Conservation (phyloP, 2,797 vertebrate genomes). For the Astyanax mexicanus region DNA sequence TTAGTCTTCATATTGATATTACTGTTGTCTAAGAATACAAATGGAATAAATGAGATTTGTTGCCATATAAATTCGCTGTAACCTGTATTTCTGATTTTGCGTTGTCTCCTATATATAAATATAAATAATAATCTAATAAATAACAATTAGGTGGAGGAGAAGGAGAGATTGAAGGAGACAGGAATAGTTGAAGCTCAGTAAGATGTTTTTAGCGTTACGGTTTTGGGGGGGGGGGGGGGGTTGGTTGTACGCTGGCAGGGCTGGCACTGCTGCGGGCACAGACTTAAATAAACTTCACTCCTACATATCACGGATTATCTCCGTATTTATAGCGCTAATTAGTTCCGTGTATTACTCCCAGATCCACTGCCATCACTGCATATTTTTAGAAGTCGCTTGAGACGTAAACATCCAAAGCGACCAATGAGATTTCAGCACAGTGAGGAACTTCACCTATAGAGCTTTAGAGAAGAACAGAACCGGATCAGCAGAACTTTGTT, state of each 20-base stretch:
- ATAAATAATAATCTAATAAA: neutral
- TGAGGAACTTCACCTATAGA: neutral
- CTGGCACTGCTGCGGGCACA: conserved; percentile 59
- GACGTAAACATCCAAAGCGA: neutral
- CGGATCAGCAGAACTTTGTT: neutral
- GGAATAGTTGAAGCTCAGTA: neutral
- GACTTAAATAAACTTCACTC: conserved; percentile 69
- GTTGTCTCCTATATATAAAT: no score
- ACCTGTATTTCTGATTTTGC: no score
- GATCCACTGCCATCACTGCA: conserved; percentile 55
- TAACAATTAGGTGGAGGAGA: neutral
- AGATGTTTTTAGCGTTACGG: neutral
- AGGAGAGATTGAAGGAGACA: neutral
- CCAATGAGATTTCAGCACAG: neutral
- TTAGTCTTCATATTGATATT: no score
- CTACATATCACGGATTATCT: conserved; percentile 72
- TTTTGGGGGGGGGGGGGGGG: neutral
- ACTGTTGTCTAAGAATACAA: no score
- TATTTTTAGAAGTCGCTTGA: conserved; percentile 15
- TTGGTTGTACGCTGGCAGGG: conserved; percentile 1
- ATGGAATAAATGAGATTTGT: no score
- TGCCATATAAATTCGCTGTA: no score
- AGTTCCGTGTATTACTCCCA: conserved; percentile 69
- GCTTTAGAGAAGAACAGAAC: neutral
- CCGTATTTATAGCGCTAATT: conserved; percentile 71